Base-by-base conservation (phyloP, 2,797 vertebrate genomes). In the Cephalopachus bancanus region DNA sequence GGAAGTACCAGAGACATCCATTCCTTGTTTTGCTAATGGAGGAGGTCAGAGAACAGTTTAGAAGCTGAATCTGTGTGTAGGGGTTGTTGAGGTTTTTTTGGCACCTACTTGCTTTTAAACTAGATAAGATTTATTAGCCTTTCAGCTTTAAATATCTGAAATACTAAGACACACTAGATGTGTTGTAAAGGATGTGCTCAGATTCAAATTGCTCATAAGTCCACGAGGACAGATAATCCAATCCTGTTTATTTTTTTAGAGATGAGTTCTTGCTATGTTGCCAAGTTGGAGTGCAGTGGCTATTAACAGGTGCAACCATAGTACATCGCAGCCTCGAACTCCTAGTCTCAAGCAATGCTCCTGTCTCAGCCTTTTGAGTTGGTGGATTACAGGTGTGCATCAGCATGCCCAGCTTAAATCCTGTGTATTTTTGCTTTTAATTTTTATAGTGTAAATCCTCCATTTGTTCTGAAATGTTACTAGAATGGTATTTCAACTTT, bases 351-450 rank as follows among this genome's bases (percentile, higher is more conserved):
- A 59, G 75, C 12, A 22, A 59, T 59, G n/a, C 20, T 80, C 55
- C 20, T 5, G 78, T 55, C 55, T 37, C 20, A 15, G 55, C 3
- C 12, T 80, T 14, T n/a, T 22, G 20, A 22, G 33, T 14, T 37
- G n/a, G n/a, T 59, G 55, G 20, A 33, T 22, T 59, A 24, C 55
- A 80, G 78, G 12, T 24, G 19, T 12, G 4, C n/a, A 33, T 12
- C 12, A 16, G 4, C 55, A 4, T 4, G 20, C 55, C n/a, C 55
- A 80, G 55, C 78, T 80, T 59, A 59, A 37, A 59, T 59, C n/a
- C 55, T 59, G 7, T 10, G 59, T 80, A 80, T 94, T 95, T 94
- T 84, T 83, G 55, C 67, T 19, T 87, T 94, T 57, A 71, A 53
- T 91, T 95, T 93, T 94, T 60, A 10, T 37, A 10, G 57, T 64